Conservation (phyloP, 2,797 vertebrate genomes). For the Etheostoma perlongum region DNA sequence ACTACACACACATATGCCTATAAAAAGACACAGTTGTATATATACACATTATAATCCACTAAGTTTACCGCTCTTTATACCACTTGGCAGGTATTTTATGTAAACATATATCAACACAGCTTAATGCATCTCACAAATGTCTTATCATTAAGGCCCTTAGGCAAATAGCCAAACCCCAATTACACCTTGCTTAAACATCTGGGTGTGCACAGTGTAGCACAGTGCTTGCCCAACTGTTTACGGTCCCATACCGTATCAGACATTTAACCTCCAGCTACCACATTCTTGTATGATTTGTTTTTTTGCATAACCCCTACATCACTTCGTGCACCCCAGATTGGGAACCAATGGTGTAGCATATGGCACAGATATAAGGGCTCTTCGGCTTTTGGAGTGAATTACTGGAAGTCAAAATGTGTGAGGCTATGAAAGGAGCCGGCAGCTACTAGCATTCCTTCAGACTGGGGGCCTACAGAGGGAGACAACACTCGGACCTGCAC, state of each 20-base stretch:
- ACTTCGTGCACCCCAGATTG: too few relatives aligned
- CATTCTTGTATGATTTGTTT: too few relatives aligned
- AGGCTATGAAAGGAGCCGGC: slow-evolving; percentile 56
- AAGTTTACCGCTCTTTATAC: background rate
- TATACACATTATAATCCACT: slow-evolving; percentile 7
- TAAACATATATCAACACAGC: slow-evolving; percentile 37
- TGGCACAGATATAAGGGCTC: slow-evolving; percentile 47
- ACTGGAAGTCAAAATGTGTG: slow-evolving; percentile 56
- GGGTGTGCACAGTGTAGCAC: slow-evolving; percentile 25
- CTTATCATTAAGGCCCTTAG: slow-evolving; percentile 35
- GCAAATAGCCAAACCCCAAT: slow-evolving; percentile 33
- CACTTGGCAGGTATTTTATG: slow-evolving; percentile 28
- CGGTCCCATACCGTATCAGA: too few relatives aligned
- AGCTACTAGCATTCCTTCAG: slow-evolving; percentile 67
- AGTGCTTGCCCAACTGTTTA: too few relatives aligned
- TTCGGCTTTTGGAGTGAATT: slow-evolving; percentile 53
- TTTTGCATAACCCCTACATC: too few relatives aligned
- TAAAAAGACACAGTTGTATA: slow-evolving; percentile 14
- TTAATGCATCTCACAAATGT: slow-evolving; percentile 44
- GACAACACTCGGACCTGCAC: slow-evolving; percentile 35
- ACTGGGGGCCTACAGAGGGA: slow-evolving; percentile 43
- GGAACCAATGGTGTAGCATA: slow-evolving; percentile 17
- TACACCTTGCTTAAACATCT: slow-evolving; percentile 32
- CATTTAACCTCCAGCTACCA: too few relatives aligned
- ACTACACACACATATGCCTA: slow-evolving; percentile 6